Evolutionary conservation across 2,797 vertebrate genomes (phyloP), one percentile per base, ranked within the genome.

Genomic region (Parotocinclus haroldoi): DNA sequence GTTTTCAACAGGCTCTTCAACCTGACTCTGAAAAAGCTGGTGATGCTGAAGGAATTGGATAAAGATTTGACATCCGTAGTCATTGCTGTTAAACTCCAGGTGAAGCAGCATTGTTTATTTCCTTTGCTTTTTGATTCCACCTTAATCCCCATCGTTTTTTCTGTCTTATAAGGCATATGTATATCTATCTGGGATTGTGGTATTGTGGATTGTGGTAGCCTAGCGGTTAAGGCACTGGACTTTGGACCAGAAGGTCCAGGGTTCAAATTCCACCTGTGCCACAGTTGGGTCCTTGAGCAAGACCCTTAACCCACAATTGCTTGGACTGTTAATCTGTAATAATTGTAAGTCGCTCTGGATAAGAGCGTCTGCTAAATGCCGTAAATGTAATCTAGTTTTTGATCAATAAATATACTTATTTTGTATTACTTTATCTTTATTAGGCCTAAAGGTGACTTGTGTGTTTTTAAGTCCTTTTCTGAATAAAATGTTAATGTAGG

Each of bases 31-130:
- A 94, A 94, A 87, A 96, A 96, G 82, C 91, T 96, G 46, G 85
- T 95, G 71, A 93, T 96, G 91, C 80, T 96, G 66, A 96, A 94
- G 80, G 94, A 96, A 81, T 87, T 96, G 89, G 94, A 96, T 72
- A 96, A 95, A 82, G 94, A 96, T 69, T 89, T 96, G 62, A 94
- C 90, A 9, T 95, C 94, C 0, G 94, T 96, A 76, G 94, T 96
- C 75, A 95, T 96, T 4, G 93, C 94, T 0, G 94, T 96, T 80
- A 96, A 96, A 75, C 87, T 96, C 16, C 94, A 96, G 93, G 94
- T 94, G 1, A 3, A 0, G 42, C 7, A 8, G 0, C 46, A 0
- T 27, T 49, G 5, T 13, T 45, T 7, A 44, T 12, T 42, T 48
- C 14, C 50, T 17, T 17, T n/a, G 9, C 14, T 6, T 3, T 50